Evolutionary conservation across 1,140 invertebrate genomes (phyloP).

Genomic region (Zaprionus kolodkinae): DNA sequence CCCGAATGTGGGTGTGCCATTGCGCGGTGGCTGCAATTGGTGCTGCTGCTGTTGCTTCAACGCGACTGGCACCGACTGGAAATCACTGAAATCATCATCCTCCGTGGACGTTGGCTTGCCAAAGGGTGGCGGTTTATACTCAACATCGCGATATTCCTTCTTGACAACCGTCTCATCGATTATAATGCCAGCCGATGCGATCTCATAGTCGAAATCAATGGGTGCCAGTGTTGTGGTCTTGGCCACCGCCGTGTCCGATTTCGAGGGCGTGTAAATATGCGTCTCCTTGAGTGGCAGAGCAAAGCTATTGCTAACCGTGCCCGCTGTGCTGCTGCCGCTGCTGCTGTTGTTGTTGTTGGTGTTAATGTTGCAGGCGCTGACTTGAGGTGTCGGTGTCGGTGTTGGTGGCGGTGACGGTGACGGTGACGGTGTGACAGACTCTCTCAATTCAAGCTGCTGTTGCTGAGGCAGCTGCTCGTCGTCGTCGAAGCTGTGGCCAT

Average conservation of each 20-base stretch:
- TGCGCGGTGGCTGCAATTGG: conserved; percentile 35
- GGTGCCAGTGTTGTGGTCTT: conserved; percentile 71
- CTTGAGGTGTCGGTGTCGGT: conserved; percentile 14
- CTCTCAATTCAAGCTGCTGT: conserved; percentile 65
- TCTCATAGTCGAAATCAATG: conserved; percentile 83
- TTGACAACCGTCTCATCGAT: conserved; percentile 83
- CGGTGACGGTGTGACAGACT: conserved; percentile 13
- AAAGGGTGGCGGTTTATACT: conserved; percentile 78
- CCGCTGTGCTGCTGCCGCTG: neutral
- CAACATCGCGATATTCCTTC: conserved; percentile 84
- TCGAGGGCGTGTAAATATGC: conserved; percentile 83
- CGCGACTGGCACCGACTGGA: conserved; percentile 71
- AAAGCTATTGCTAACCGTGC: conserved; percentile 50
- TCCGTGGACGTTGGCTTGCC: conserved; percentile 59
- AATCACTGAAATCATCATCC: conserved; percentile 81
- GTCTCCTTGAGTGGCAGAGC: conserved; percentile 81
- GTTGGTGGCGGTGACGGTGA: conserved; percentile 12
- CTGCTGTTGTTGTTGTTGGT: conserved; percentile 28
- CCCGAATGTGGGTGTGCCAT: conserved; percentile 66
- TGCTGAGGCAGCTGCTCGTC: conserved; percentile 66
- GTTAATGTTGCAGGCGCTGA: conserved; percentile 26
- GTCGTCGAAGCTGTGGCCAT: conserved; percentile 62
- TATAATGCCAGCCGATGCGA: conserved; percentile 80
- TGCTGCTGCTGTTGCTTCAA: conserved; percentile 6
- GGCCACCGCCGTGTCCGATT: conserved; percentile 70